Evolutionary conservation across 2,888 invertebrate species (phyloP).

Genomic region (Charanyca ferruginea): DNA sequence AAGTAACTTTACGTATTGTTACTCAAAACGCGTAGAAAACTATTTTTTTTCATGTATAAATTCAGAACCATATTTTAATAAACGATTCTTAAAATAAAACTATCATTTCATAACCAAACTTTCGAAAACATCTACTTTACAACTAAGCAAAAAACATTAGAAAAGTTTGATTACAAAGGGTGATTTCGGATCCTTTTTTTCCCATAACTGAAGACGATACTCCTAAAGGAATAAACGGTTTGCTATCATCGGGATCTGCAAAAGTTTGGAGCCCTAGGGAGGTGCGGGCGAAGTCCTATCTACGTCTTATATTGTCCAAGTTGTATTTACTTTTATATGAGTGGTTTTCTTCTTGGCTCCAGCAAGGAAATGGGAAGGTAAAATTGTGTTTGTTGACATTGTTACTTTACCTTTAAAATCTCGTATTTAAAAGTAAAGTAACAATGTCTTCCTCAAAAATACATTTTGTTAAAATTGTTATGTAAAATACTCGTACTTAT

Average conservation of each 20-base stretch:
- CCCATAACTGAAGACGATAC: slow-evolving; percentile 54
- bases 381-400: slow-evolving; percentile 7
- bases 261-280: slow-evolving; percentile 62
- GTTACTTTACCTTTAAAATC: neutral
- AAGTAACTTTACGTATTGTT: too few relatives aligned
- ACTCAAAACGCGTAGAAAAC: too few relatives aligned
- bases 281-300: slow-evolving; percentile 33
- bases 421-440: too few relatives aligned
- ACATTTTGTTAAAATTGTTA: too few relatives aligned
- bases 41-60: too few relatives aligned
- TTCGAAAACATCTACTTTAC: slow-evolving; percentile 23
- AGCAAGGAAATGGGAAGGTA: slow-evolving; percentile 2
- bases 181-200: slow-evolving; percentile 52
- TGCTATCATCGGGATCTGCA: slow-evolving; percentile 60
- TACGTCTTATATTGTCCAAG: slow-evolving; percentile 43
- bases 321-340: slow-evolving; percentile 42
- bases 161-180: slow-evolving; percentile 66
- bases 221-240: slow-evolving; percentile 63
- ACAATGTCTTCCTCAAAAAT: too few relatives aligned
- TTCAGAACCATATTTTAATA: too few relatives aligned
- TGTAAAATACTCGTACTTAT: too few relatives aligned
- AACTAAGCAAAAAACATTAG: slow-evolving; percentile 47
- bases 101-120: slow-evolving; percentile 19
- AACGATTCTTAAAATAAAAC: too few relatives aligned
- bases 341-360: slow-evolving; percentile 29